Percentiles rank a stretch among this genome's conserved stretches.
Conservation (phyloP, 2,888 invertebrate species). For the Eupithecia pulchellata region DNA sequence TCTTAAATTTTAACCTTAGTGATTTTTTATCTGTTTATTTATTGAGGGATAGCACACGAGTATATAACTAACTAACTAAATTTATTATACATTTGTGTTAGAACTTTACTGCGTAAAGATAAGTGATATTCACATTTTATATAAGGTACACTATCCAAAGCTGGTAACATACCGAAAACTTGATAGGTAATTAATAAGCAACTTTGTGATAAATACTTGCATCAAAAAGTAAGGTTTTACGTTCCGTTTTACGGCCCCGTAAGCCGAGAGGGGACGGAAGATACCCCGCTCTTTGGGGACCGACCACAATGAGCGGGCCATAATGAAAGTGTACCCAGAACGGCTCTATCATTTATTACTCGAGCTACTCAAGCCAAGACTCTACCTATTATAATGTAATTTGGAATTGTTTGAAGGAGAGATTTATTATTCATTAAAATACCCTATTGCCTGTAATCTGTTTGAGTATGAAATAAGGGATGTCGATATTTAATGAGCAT, state of each 20-base stretch:
- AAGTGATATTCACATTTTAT: neutral
- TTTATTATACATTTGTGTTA: too few species aligned
- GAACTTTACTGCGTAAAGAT: too few species aligned
- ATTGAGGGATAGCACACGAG: too few species aligned
- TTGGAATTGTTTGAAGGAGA: slow-evolving; percentile 48
- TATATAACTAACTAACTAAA: too few species aligned
- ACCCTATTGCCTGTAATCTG: slow-evolving; percentile 43
- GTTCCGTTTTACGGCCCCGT: slow-evolving; percentile 50
- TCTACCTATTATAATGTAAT: slow-evolving; percentile 47
- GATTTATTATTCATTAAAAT: slow-evolving; percentile 46
- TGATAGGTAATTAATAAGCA: neutral
- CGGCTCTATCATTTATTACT: slow-evolving; percentile 63
- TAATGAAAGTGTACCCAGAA: slow-evolving; percentile 68
- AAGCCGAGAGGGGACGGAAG: slow-evolving; percentile 55
- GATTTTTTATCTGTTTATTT: too few species aligned
- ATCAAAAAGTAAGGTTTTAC: slow-evolving; percentile 64
- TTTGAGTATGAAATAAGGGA: slow-evolving; percentile 42
- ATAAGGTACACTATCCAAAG: neutral
- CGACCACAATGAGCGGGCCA: slow-evolving; percentile 63
- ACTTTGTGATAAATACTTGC: slow-evolving; percentile 48
- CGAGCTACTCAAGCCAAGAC: slow-evolving; percentile 46
- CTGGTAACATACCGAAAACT: neutral
- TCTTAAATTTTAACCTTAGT: neutral
- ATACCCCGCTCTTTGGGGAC: slow-evolving; percentile 61
- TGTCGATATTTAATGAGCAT: slow-evolving; percentile 29